A percentile compares a stretch with the other conserved stretches of the same genome.
phyloP scores from a whole-genome alignment of 2,888 invertebrate species.

The Pterostichus madidus region DNA sequence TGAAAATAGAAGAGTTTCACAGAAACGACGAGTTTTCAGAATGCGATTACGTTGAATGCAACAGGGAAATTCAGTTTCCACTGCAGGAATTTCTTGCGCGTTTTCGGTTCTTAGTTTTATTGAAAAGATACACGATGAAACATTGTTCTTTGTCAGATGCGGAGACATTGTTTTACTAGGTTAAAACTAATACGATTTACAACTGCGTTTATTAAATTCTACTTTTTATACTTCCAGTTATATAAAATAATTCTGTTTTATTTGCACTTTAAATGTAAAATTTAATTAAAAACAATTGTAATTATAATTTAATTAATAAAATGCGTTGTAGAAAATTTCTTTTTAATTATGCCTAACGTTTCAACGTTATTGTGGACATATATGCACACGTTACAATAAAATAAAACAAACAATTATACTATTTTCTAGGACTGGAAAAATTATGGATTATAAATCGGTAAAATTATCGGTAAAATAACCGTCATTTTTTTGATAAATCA shows the following conservation, averaged over 20 bases:
- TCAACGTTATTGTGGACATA: no score
- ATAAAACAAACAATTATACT: no score
- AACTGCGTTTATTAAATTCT: neutral
- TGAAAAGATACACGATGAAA: slow-evolving; percentile 2
- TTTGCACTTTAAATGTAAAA: neutral
- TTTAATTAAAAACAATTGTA: neutral
- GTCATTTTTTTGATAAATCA: no score
- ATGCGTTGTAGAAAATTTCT: neutral
- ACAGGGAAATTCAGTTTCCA: neutral
- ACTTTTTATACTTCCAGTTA: neutral
- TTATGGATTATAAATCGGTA: no score
- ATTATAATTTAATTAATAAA: neutral
- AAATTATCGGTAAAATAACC: no score
- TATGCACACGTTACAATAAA: no score
- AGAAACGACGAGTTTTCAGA: no score
- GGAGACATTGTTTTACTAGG: neutral
- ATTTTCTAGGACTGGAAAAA: no score
- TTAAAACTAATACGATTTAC: neutral
- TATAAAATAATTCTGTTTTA: neutral
- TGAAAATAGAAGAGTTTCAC: neutral
- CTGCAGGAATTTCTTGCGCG: neutral
- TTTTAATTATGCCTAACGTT: no score
- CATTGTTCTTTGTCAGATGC: neutral
- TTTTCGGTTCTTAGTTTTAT: neutral
- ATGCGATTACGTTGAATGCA: no score